These are phyloP conservation scores for Pogoniulus pusillus DNA, from an alignment of 2,797 vertebrate species.

Conservation along the genomic window DNA sequence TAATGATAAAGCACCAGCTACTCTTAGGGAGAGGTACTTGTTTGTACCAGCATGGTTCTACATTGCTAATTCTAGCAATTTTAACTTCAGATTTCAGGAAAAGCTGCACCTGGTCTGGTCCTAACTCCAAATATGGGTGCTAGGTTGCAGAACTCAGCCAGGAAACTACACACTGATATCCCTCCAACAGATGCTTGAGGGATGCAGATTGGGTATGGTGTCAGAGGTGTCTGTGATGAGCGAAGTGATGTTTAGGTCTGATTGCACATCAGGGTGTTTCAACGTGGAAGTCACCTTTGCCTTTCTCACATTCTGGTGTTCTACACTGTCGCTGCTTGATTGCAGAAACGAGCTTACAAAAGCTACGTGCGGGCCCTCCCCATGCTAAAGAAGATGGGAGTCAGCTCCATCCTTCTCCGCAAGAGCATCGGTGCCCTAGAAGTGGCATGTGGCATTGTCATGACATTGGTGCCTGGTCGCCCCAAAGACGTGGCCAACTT, in stretches of 20 bases:
- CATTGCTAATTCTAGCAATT: not conserved
- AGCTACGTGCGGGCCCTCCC: constrained; percentile 96
- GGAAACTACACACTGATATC: not conserved
- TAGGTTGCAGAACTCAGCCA: not conserved
- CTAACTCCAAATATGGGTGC: not conserved
- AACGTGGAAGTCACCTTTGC: not conserved
- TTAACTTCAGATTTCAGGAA: not conserved
- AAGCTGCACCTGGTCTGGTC: not conserved
- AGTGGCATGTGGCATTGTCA: constrained; percentile 92
- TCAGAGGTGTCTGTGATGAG: not conserved
- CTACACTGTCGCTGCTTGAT: constrained; percentile 11
- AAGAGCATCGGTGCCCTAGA: constrained; percentile 96
- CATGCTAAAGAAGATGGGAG: constrained; percentile 92
- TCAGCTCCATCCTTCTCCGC: constrained; percentile 94
- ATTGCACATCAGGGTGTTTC: not conserved
- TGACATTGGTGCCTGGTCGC: constrained; percentile 93
- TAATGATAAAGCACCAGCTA: not conserved
- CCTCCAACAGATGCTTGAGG: not conserved
- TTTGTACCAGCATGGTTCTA: not conserved
- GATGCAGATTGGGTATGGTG: not conserved
- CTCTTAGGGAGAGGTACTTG: not conserved
- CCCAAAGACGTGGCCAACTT: constrained; percentile 98
- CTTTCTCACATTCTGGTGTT: not conserved
- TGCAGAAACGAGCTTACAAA: constrained; percentile 98
- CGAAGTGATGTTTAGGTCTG: not conserved